These are phyloP conservation scores for Holacanthella duospinosa DNA, from an alignment of 2,888 invertebrate species.

Conservation along the genomic window DNA sequence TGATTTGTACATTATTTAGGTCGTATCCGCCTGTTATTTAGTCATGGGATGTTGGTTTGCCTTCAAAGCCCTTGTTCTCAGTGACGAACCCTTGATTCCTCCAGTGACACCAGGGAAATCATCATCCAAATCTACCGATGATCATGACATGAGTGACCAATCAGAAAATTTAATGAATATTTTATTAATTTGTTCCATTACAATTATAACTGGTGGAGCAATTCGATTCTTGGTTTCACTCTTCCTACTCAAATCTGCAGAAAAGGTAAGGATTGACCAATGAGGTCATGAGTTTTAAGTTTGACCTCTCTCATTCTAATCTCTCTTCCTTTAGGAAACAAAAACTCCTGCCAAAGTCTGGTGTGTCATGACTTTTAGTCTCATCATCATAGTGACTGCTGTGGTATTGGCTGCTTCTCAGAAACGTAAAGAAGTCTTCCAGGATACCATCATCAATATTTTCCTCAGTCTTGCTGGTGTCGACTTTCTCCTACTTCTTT, in stretches of 20 bases:
- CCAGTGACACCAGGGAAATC: conserved; percentile 15
- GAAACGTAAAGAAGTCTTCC: conserved; percentile 33
- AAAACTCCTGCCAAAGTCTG: conserved; percentile 38
- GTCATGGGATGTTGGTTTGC: conserved; percentile 38
- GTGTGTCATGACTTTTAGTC: conserved; percentile 33
- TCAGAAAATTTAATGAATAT: conserved; percentile 35
- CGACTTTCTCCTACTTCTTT: conserved; percentile 36
- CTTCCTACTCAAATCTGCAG: conserved; percentile 34
- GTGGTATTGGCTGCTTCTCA: conserved; percentile 37
- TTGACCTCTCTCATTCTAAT: background rate
- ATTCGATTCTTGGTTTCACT: conserved; percentile 36
- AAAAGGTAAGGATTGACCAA: conserved; percentile 26
- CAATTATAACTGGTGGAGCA: conserved; percentile 33
- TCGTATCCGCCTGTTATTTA: conserved; percentile 31
- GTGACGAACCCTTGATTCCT: conserved; percentile 21
- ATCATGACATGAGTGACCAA: conserved; percentile 20
- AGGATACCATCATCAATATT: conserved; percentile 34
- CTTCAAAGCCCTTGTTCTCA: conserved; percentile 34
- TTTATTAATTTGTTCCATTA: conserved; percentile 35
- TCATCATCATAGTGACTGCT: conserved; percentile 37
- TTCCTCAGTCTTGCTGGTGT: conserved; percentile 35
- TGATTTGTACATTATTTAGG: conserved; percentile 23
- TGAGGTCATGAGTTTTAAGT: background rate
- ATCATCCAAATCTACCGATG: conserved; percentile 12
- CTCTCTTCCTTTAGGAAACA: conserved; percentile 29